Conservation (phyloP, 2,113 vertebrate species). For the Merops nubicus region DNA sequence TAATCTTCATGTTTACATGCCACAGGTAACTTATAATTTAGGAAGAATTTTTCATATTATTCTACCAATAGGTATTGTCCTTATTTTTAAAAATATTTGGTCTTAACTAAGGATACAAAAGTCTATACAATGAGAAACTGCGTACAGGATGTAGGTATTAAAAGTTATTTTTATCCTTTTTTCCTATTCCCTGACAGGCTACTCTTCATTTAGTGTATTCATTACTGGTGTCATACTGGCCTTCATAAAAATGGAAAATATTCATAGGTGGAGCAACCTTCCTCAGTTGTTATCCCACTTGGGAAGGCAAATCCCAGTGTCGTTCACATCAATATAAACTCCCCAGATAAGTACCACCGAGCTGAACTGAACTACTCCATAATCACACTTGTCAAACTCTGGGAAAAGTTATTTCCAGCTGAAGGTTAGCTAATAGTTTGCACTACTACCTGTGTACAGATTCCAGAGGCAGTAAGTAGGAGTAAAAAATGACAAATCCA, state of each 20-base stretch:
- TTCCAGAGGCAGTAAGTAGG: neutral
- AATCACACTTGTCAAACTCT: neutral
- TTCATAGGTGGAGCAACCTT: neutral
- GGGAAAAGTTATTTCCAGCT: neutral
- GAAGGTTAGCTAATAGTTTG: neutral
- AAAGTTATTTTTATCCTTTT: neutral
- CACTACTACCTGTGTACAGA: neutral
- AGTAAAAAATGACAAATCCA: neutral
- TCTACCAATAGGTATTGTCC: accelerated
- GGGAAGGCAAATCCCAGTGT: neutral
- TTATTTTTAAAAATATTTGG: neutral
- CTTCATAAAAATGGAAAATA: neutral
- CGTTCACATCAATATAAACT: neutral
- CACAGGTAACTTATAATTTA: neutral
- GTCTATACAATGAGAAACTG: neutral
- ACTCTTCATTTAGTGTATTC: neutral
- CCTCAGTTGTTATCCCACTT: neutral
- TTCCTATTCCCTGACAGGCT: neutral
- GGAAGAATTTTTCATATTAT: neutral
- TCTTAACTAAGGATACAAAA: neutral
- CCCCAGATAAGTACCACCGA: neutral
- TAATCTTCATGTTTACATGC: neutral
- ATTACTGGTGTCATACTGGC: accelerated
- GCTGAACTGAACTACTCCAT: neutral
- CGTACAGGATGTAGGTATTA: neutral